Conservation (phyloP, 1,140 invertebrate genomes). For the Holotrichia oblita region DNA sequence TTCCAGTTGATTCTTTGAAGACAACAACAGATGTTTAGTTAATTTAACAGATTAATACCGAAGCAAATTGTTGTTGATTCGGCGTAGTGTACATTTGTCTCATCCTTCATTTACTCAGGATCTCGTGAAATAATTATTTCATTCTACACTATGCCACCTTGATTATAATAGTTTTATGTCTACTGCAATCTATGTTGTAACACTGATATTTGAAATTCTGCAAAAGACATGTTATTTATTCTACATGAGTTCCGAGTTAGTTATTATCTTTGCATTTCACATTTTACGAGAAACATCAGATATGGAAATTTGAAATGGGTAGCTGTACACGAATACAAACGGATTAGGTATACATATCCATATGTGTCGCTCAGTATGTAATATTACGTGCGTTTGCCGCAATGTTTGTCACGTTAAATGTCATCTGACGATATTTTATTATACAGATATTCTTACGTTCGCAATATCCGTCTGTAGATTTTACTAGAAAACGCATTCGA, state of each 20-base stretch:
- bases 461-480: neutral
- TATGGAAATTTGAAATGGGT: conserved; percentile 29
- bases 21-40: too few species aligned
- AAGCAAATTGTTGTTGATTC: too few species aligned
- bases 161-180: neutral
- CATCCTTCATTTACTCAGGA: too few species aligned
- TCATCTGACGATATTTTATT: conserved; percentile 21
- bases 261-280: neutral
- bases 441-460: conserved; percentile 9
- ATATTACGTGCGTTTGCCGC: conserved; percentile 16
- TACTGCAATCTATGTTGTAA: neutral
- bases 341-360: conserved; percentile 26
- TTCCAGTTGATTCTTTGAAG: too few species aligned
- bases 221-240: neutral
- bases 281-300: neutral
- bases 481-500: neutral
- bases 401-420: conserved; percentile 28
- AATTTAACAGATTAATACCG: too few species aligned
- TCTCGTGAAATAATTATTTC: neutral
- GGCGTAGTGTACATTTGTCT: too few species aligned
- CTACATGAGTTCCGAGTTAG: neutral
- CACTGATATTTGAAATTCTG: conserved; percentile 1
- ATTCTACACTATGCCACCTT: neutral
- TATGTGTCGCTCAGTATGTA: conserved; percentile 23
- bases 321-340: neutral